phyloP scores from a whole-genome alignment of 2,113 vertebrate species.

The Meles meles region DNA sequence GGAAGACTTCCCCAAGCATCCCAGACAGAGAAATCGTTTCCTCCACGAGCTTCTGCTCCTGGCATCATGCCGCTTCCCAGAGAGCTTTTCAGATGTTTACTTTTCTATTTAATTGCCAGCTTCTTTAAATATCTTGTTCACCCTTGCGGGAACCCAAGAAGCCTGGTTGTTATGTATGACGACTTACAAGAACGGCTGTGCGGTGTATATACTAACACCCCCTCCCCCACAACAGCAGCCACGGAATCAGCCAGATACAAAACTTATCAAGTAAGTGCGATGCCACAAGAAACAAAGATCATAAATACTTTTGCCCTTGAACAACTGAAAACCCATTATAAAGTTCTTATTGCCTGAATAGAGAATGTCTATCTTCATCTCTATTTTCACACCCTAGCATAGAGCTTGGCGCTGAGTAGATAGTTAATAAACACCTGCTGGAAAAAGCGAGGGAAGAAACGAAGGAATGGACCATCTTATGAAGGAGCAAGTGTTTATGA shows the following conservation, averaged over 20 bases:
- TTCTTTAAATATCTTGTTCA: not conserved
- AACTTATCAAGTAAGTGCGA: not conserved
- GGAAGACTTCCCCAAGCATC: not conserved
- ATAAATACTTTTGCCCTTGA: not conserved
- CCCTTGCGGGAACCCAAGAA: not conserved
- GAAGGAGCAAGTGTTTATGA: not conserved
- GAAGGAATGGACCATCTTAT: not conserved
- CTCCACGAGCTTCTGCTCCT: rapidly evolving
- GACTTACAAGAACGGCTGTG: not conserved
- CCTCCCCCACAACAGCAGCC: not conserved
- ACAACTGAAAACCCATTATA: not conserved
- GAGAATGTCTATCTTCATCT: not conserved
- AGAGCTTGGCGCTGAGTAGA: not conserved
- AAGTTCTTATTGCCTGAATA: not conserved
- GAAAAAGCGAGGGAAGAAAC: conserved; percentile 1
- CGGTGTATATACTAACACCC: not conserved
- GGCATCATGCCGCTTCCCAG: too few species aligned
- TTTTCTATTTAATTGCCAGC: not conserved
- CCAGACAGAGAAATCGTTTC: not conserved
- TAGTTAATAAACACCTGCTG: conserved; percentile 21
- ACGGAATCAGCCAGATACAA: not conserved
- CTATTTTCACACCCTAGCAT: not conserved
- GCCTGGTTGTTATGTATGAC: not conserved
- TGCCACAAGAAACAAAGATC: not conserved
- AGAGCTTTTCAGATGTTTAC: not conserved